phyloP scores from a whole-genome alignment of 2,797 vertebrate genomes.

The Rhinella marina region DNA sequence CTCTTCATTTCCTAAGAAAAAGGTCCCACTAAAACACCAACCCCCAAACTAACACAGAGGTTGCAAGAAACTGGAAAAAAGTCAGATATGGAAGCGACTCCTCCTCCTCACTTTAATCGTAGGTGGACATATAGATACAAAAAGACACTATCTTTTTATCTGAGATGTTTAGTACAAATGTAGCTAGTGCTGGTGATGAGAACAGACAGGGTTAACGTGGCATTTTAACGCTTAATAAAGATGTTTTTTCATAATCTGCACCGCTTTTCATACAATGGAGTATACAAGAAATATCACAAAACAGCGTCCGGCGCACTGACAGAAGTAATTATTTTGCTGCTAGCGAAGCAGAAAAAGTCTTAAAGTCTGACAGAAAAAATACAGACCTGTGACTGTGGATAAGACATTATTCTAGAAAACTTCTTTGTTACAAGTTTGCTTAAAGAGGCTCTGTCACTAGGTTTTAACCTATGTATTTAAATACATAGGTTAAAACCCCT shows the following conservation, averaged over 20 bases:
- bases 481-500: too few species aligned
- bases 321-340: constrained; percentile 29
- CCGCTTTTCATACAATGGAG: not conserved
- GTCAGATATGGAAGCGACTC: not conserved
- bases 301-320: constrained; percentile 13
- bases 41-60: not conserved
- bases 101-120: not conserved
- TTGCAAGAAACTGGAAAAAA: too few species aligned
- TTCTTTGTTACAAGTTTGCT: too few species aligned
- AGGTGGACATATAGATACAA: not conserved
- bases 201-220: not conserved
- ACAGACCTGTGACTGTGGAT: not conserved
- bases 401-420: not conserved
- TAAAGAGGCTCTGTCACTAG: too few species aligned
- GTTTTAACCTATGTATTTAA: too few species aligned
- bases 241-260: not conserved
- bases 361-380: not conserved
- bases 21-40: not conserved
- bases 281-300: constrained; percentile 30
- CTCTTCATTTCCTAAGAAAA: not conserved
- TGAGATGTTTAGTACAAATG: not conserved
- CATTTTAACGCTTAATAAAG: not conserved
- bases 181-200: not conserved
- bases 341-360: constrained; percentile 31
- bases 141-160: not conserved